Evolutionary conservation across 2,797 vertebrate species (phyloP), one percentile per base, ranked within the genome.

Genomic region (Okamejei kenojei): DNA sequence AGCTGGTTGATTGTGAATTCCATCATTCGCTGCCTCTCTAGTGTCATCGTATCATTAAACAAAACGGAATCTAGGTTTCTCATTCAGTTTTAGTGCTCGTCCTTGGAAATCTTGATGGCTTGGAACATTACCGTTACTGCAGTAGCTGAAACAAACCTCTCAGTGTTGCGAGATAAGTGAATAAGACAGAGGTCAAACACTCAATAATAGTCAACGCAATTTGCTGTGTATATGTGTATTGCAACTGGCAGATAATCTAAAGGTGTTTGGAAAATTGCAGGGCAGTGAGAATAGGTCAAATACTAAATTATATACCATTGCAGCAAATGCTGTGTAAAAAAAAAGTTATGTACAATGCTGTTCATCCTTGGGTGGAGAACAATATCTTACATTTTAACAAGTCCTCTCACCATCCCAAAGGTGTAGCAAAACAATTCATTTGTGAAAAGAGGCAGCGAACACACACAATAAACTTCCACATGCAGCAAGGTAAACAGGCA

Each of bases 161-260:
- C 63, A 19, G n/a, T 88, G 63, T 88, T 68, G 17, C 65, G 84
- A 65, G 61, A 19, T 88, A 68, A 88, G 29, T 88, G 84, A 88
- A 88, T 88, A 88, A 88, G 84, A 68, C 84, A 88, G 84, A 63
- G 84, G 84, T 88, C 84, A 88, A 88, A 88, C 13, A 35, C 84
- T 88, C 84, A 35, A 86, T 86, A 88, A 32, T 63, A 68, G 61
- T 63, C 84, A 88, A 88, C 63, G 7, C n/a, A 88, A 63, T 88
- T 91, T 54, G 26, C 35, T 26, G 68, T n/a, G 68, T 92, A 76
- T 23, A 74, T 45, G 32, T 76, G 38, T 58, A 92, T 38, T 91
- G 68, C 38, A 29, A 91, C 68, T 92, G 90, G 38, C 90, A 92
- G 90, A 26, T 74, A 26, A 54, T 73, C 45, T 92, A 23, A 92